Evolutionary conservation across 1,140 invertebrate genomes (phyloP), one percentile per base, ranked within the genome.

Genomic region (Charaxes varanes): DNA sequence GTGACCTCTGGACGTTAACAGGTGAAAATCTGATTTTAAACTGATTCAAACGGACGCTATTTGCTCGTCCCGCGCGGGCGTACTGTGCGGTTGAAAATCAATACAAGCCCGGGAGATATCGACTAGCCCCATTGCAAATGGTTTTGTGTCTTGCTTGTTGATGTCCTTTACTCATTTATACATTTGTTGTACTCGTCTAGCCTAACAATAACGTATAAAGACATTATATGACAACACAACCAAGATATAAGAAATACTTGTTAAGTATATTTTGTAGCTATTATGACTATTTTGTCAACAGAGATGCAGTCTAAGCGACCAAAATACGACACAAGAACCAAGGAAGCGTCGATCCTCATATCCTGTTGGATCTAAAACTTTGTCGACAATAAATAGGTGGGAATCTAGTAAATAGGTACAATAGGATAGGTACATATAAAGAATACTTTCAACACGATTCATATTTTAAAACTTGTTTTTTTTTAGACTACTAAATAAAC

Each of bases 301-400:
- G 66, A 61, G 45, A 60, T 71, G 67, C 28, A 51, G 40, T 6
- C 44, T 52, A 18, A 45, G 30, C 4, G 31, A 42, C 3, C 40
- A 62, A 19, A 54, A 31, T 7, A 53, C 40, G n/a, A 42, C 27
- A 6, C 11, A 35, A 72, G 72, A 24, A 38, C 45, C 18, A 41
- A 68, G 18, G 62, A 83, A 30, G 86, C 94, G 6, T 67, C 87
- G 40, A 41, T 64, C 58, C 6, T 14, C 55, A 38, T 41, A 56
- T 15, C 43, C 51, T 4, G 47, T 4, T 27, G n/a, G 5, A 10
- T 15, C 16, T 22, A 18, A 23, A 34, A 41, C 23, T n/a, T 12
- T 23, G 13, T 32, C 47, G n/a, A 49, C 27, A 6, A 2, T n/a
- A 7, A 10, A 2, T 0, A 16, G 27, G 27, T 28, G n/a, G 2